Evolutionary conservation across 2,113 vertebrate species (phyloP), one percentile per base, ranked within the genome.

Genomic region (Gymnogyps californianus): DNA sequence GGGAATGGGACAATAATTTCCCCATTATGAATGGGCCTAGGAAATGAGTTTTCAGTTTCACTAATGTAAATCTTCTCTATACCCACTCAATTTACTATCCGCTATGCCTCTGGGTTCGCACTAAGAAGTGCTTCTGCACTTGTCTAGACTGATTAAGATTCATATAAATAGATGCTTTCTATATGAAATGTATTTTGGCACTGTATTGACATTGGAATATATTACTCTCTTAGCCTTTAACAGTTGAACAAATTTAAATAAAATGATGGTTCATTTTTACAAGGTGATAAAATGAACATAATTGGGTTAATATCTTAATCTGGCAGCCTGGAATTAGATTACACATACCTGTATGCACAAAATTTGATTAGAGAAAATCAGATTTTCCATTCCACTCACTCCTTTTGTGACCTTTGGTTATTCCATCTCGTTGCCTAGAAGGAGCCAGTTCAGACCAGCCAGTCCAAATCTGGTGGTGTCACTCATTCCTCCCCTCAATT

Each of bases 301-400:
- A 98, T 97, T 96, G 89, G 76, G 80, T 97, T 98, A 98, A 96
- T 98, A 97, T 96, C 96, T 97, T 98, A 97, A 98, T 97, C 96
- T 96, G 88, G 62, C 82, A 97, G 65, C 61, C 82, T 95, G 82
- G 90, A 97, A 97, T 97, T 96, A 96, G 92, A 98, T 94, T 97
- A 87, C 76, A 22, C 54, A 31, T 96, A 96, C 87, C 85, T 94
- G 74, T 87, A 92, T 46, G 74, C 77, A 96, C 74, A 83, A 70
- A 95, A 59, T 96, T 97, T 95, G 65, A 90, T 83, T 89, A 96
- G 40, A 32, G 83, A 49, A 95, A 95, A 94, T 96, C 82, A 87
- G 29, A 62, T 95, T 91, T 96, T 94, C 97, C 65, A 26, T 97
- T 96, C 80, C 47, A 36, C 47, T 79, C 29, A 0, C 54, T 95